Percentiles rank a stretch among this genome's conserved stretches.
Evolutionary conservation across 2,113 vertebrate genomes (phyloP).

Genomic region (Ameiurus melas): DNA sequence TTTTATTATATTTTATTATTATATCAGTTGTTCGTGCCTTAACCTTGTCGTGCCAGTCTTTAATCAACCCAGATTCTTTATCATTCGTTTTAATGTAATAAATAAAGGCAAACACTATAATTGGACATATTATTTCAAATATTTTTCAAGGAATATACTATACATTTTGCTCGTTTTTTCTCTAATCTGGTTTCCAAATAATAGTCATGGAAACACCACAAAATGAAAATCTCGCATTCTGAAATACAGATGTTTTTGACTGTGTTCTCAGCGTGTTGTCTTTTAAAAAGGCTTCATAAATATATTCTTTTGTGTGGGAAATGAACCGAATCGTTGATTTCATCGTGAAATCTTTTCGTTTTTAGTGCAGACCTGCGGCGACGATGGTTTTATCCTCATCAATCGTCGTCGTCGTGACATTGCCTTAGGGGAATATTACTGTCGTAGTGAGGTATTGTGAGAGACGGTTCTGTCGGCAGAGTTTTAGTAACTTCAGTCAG

Average conservation of each 20-base stretch:
- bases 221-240: too few species aligned
- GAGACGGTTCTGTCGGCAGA: background rate
- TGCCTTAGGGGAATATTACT: background rate
- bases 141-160: background rate
- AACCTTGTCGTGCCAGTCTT: background rate
- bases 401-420: background rate
- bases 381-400: background rate
- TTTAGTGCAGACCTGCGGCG: background rate
- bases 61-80: background rate
- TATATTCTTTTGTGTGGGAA: background rate
- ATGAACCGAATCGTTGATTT: background rate
- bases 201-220: too few species aligned
- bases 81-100: background rate
- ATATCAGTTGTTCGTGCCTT: background rate
- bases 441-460: background rate
- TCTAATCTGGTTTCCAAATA: background rate
- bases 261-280: background rate
- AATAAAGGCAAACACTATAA: background rate
- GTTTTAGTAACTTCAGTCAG: background rate
- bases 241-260: too few species aligned
- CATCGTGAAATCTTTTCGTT: background rate
- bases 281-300: background rate
- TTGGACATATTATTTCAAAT: background rate
- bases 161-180: background rate
- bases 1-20: background rate